Conservation (phyloP, 2,888 invertebrate genomes). For the Poecilobothrus nobilitatus region DNA sequence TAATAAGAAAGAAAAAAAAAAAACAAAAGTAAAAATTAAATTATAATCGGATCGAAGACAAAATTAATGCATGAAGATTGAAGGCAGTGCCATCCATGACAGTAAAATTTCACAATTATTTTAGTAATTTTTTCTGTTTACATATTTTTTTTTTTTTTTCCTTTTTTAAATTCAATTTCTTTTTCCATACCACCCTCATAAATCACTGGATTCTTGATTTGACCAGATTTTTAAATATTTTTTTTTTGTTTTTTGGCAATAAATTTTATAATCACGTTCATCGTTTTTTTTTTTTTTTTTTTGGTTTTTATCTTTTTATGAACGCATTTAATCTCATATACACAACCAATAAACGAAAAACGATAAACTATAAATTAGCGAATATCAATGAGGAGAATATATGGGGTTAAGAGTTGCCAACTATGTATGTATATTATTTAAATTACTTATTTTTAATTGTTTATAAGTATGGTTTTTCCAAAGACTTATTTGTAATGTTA, state of each 20-base stretch:
- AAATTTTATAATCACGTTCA: constrained; percentile 5
- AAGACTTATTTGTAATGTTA: too few species aligned
- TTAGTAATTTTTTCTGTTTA: too few species aligned
- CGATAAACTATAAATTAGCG: too few species aligned
- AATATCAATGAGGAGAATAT: too few species aligned
- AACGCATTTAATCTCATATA: background rate
- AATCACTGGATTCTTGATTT: background rate
- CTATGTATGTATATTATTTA: too few species aligned
- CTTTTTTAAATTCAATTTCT: background rate
- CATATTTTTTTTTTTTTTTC: background rate
- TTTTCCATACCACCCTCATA: background rate
- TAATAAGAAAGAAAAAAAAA: background rate
- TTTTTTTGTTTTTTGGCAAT: background rate
- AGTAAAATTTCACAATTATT: background rate
- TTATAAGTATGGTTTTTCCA: too few species aligned
- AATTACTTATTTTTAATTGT: too few species aligned
- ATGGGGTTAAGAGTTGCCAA: too few species aligned
- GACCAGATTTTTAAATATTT: background rate
- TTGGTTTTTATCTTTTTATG: background rate
- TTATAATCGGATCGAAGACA: background rate
- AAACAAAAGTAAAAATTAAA: background rate
- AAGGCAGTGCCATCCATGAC: background rate
- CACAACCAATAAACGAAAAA: background rate
- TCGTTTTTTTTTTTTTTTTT: background rate
- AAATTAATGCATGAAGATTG: background rate